Conservation (phyloP, 2,113 vertebrate genomes). For the Pontoporia blainvillei region DNA sequence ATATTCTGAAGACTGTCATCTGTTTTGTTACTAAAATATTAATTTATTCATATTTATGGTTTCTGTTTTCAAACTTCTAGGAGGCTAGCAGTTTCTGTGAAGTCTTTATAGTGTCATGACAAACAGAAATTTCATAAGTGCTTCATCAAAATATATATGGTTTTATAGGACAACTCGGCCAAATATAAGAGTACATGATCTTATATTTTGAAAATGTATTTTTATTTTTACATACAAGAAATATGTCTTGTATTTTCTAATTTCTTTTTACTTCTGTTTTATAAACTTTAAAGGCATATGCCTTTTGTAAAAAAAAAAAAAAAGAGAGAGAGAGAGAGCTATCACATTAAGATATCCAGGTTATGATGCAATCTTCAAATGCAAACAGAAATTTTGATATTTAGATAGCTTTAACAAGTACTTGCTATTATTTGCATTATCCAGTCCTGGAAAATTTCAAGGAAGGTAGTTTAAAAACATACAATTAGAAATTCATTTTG, state of each 20-base stretch:
- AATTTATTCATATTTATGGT: neutral
- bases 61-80: neutral
- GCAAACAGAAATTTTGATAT: neutral
- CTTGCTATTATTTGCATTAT: neutral
- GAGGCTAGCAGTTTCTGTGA: neutral
- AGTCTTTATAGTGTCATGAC: neutral
- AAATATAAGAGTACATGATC: neutral
- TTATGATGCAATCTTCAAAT: neutral
- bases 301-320: neutral
- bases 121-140: conserved; percentile 1
- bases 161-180: neutral
- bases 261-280: neutral
- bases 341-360: neutral
- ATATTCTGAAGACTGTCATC: neutral
- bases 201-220: neutral
- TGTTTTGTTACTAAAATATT: neutral
- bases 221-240: neutral
- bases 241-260: neutral
- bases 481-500: conserved; percentile 36
- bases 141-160: neutral
- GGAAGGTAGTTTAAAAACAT: neutral
- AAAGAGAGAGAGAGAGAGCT: neutral
- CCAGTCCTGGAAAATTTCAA: neutral
- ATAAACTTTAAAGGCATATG: neutral
- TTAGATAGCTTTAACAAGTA: conserved; percentile 35